Base-by-base conservation (phyloP, 2,113 vertebrate species). In the Ovibos moschatus region DNA sequence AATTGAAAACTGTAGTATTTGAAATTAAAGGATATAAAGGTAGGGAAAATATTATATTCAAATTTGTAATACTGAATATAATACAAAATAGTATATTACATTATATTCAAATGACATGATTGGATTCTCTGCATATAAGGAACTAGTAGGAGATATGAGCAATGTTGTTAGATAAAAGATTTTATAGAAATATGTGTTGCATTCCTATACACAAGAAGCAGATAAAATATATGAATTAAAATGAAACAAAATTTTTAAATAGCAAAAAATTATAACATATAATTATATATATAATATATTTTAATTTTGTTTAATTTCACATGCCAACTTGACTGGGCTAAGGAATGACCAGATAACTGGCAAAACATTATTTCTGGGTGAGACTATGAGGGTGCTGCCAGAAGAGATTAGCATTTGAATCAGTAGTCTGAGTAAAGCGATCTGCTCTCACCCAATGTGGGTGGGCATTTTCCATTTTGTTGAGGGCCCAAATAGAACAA, bases 241-340 rank as follows among this genome's bases (percentile, higher is more conserved):
- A 91, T 13, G 5, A 94, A 92, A 43, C 62, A 55, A 36, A 21
- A 25, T 88, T 92, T 33, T 30, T 19, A 87, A 87, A n/a, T 47
- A 79, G 23, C 67, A 90, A 84, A 95, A 95, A 95, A 95, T 89
- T 81, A 91, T 87, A 60, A 88, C 5, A 36, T 51, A 89, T 28
- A 67, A 67, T 67, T 67, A n/a, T 67, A 67, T 67, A 67, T 17
- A 64, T n/a, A 67, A 67, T 8, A 67, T 10, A 67, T 67, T 71
- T 21, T 71, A 36, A 71, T 71, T 71, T n/a, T 71, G 36, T 43
- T 58, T 83, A 71, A 89, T 83, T 89, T 89, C 67, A 36, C 82
- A 64, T 50, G 60, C 55, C 60, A 89, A 83, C 51, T 28, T 83
- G 23, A 57, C 16, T 57, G 50, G 16, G 15, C 23, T n/a, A 94